Base-by-base conservation (phyloP, 2,797 vertebrate genomes). In the Sebastes cheni region DNA sequence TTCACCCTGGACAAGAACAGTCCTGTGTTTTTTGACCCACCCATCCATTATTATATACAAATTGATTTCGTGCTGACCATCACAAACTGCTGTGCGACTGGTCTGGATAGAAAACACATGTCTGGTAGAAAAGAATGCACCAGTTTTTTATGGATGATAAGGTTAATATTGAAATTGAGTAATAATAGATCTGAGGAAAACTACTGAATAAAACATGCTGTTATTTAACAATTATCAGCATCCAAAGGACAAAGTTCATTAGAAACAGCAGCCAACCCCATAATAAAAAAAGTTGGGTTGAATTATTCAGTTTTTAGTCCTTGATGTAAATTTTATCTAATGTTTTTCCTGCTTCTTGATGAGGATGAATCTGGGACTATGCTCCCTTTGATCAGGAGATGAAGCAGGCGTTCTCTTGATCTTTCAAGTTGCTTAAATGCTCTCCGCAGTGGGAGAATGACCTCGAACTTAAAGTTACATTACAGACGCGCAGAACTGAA, bases 371-470 rank as follows among this genome's bases (percentile, higher is more conserved):
- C 84, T 91, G 84, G 86, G 89, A 85, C 88, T 87, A 74, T 69
- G 79, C 62, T 88, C n/a, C 59, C 91, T 94, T 93, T 93, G 92
- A 94, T 94, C 88, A 72, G 60, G 3, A 91, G 86, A 88, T 70
- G 83, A 88, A 85, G 84, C 46, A 61, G 70, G 9, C 42, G 1
- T 72, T 65, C 80, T 69, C 88, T 89, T 88, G 66, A 91, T 93
- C 86, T 90, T 86, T 54, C 25, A 68, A 83, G 82, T 86, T 82
- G 34, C 72, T 79, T 85, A 88, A 89, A 90, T 39, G 60, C 56
- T 76, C 76, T 84, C 65, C 72, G 46, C 54, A 58, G 78, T 3
- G 14, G 50, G 56, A 80, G n/a, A n/a, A 67, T 75, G 85, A 89
- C 86, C 83, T 86, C 55, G 7, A 85, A 88, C 72, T 39, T 29